Base-by-base conservation (phyloP, 2,113 vertebrate genomes). In the Pygoscelis adeliae region DNA sequence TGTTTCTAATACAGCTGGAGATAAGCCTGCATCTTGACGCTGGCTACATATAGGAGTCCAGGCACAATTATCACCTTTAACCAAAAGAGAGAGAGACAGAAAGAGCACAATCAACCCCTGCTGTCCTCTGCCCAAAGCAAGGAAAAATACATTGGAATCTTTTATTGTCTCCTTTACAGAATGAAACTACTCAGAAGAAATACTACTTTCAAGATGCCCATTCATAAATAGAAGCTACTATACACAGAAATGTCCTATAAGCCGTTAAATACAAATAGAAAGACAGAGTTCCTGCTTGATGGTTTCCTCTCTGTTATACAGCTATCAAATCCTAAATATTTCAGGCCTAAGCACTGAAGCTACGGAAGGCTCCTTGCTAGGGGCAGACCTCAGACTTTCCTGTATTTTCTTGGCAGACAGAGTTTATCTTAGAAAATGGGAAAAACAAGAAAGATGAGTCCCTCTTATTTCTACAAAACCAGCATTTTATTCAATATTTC, bases 61-160 rank as follows among this genome's bases (percentile, higher is more conserved):
- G 76, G 97, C 83, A 73, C 93, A 95, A 93, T 67, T 32, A n/a
- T 62, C 91, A 74, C 95, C 97, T 98, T 95, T 69, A 93, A 87
- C 17, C 89, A 77, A 56, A 93, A 69, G 63, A 46, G 52, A 87
- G 30, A 93, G 52, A 95, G 58, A 87, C 32, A 83, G 55, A 95
- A 66, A 87, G 29, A 82, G 50, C 79, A 94, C 71, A 66, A 30
- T 95, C 79, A 97, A 32, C 26, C 32, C 27, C 61, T 87, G 92
- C 78, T 73, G 82, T n/a, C 36, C 61, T 86, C 53, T 84, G 83
- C 44, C 65, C 59, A 87, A 84, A 86, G 52, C 80, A 89, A 83
- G 56, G 29, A 53, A 91, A 91, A 96, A 52, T 3, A 32, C 34
- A 49, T 0, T 22, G 56, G 20, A 42, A 72, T 69, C 50, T 66